A percentile compares a stretch with the other conserved stretches of the same genome.
Evolutionary conservation across 53 echinoderm and acorn worm genomes (phyloP).

Genomic region (Mesocentrotus franciscanus): DNA sequence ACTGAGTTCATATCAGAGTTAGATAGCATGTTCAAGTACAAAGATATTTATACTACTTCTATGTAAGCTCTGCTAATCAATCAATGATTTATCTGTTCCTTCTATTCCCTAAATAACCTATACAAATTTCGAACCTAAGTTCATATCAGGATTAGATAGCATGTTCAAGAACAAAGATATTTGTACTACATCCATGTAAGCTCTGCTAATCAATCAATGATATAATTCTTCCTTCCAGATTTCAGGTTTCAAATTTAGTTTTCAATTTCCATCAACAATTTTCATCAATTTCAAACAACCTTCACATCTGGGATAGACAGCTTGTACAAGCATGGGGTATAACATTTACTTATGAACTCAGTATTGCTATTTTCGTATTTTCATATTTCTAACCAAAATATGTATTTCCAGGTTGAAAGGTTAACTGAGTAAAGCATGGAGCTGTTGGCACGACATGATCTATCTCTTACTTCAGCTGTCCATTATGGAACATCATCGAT

Average conservation of each 20-base stretch:
- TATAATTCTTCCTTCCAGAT: neutral
- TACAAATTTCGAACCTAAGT: no score
- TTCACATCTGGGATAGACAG: neutral
- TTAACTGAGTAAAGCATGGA: no score
- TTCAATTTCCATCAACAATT: neutral
- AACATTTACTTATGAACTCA: neutral
- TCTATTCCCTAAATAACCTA: neutral
- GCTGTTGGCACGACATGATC: neutral
- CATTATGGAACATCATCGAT: neutral
- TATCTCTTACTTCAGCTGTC: neutral
- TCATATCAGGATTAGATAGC: no score
- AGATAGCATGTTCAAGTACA: slow-evolving; percentile 15
- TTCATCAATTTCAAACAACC: neutral
- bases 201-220: slow-evolving; percentile 13
- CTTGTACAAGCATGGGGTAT: neutral
- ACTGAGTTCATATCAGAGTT: slow-evolving; percentile 12
- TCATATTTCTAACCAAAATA: neutral
- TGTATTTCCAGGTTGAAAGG: neutral
- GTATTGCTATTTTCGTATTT: neutral
- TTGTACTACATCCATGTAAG: neutral
- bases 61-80: neutral
- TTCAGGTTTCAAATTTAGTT: neutral
- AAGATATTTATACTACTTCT: neutral
- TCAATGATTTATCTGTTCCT: neutral
- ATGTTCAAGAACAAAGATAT: no score